phyloP scores from a whole-genome alignment of 23 tunicate genomes.

The Phallusia fumigata region DNA sequence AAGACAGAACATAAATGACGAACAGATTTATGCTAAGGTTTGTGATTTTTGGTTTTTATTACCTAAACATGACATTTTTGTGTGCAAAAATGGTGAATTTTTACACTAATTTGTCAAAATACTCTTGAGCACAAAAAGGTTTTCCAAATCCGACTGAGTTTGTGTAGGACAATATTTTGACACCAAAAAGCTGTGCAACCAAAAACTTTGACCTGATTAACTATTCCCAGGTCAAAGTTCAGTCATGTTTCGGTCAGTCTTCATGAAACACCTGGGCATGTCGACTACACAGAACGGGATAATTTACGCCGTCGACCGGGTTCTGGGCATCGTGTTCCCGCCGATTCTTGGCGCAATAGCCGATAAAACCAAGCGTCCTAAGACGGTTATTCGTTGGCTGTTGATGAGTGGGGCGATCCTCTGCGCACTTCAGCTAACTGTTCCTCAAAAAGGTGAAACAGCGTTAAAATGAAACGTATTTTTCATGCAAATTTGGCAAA shows the following conservation, averaged over 20 bases:
- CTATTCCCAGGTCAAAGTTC: conserved; percentile 32
- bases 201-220: not conserved
- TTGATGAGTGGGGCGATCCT: conserved; percentile 25
- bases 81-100: too few species aligned
- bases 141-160: too few species aligned
- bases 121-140: not conserved
- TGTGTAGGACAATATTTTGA: not conserved
- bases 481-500: too few species aligned
- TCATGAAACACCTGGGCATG: conserved; percentile 55
- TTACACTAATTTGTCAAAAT: not conserved
- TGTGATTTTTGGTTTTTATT: too few species aligned
- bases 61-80: too few species aligned
- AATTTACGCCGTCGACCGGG: conserved; percentile 38
- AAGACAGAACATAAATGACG: too few species aligned
- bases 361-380: conserved; percentile 42
- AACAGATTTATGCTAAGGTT: too few species aligned
- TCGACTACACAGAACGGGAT: conserved; percentile 64
- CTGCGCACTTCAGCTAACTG: not conserved
- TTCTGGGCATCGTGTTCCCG: conserved; percentile 43
- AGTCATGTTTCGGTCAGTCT: conserved; percentile 34
- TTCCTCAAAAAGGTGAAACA: not conserved
- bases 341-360: conserved; percentile 39
- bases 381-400: conserved; percentile 2
- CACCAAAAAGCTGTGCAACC: not conserved
- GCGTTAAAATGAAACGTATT: not conserved